Base-by-base conservation (phyloP, 2,888 invertebrate species). In the Adineta ricciae region DNA sequence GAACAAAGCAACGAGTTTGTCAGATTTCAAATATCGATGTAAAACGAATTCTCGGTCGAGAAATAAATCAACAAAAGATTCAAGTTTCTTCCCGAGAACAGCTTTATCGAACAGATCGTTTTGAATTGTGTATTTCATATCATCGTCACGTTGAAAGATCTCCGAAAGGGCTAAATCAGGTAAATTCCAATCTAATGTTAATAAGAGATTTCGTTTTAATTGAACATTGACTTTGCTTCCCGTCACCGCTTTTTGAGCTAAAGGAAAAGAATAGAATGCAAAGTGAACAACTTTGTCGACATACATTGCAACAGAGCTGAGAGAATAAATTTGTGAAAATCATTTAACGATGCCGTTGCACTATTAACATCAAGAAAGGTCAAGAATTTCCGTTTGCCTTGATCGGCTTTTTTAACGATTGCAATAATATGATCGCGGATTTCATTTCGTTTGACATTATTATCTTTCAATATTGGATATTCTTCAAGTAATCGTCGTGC, bases 101-200 rank as follows among this genome's bases (percentile, higher is more conserved):
- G 90, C 89, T 86, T 89, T 88, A 87, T 90, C 89, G 87, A 91
- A 90, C 56, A 90, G 87, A 49, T 88, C 89, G 8, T 88, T 87
- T 88, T 88, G 87, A 19, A 87, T 49, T 19, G 83, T 85, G 85
- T 86, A 89, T 89, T 88, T 88, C 27, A 89, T 88, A 54, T 87
- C 88, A 11, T 88, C 87, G 85, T 88, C 88, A 86, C 88, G 88
- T 83, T 89, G 87, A 85, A 90, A 89, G 21, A 90, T 89, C 86
- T 90, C 89, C 24, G 88, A 88, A 83, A 87, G 86, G 1, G 90
- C 90, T 24, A 91, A 87, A 84, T 89, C 89, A 0, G 89, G 89
- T 86, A 89, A 87, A 86, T 91, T 91, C 91, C 91, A 91, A 86
- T 90, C 90, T n/a, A 91, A 85, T 11, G 89, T 89, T 41, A 91